These are phyloP conservation scores for Xenopus laevis DNA, from an alignment of 2,113 vertebrate species.

Conservation along the genomic window DNA sequence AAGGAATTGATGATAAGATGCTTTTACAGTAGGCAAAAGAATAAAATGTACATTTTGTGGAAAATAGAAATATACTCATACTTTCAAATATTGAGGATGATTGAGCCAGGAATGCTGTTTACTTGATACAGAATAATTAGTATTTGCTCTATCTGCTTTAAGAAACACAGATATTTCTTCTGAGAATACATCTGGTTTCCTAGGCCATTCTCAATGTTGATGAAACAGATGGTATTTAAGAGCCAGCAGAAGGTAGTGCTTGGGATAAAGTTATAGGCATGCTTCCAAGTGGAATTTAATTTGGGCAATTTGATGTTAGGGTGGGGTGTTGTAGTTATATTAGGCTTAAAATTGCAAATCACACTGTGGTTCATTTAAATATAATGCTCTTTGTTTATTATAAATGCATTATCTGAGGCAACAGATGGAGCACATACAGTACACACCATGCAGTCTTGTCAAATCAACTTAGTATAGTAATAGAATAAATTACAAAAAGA, in stretches of 20 bases:
- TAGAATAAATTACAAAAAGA: constrained; percentile 7
- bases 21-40: too few relatives aligned
- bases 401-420: constrained; percentile 25
- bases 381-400: constrained; percentile 47
- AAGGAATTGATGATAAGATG: too few relatives aligned
- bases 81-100: too few relatives aligned
- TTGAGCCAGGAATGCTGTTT: too few relatives aligned
- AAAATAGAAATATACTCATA: too few relatives aligned
- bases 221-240: constrained; percentile 58
- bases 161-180: constrained; percentile 53
- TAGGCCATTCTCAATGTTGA: constrained; percentile 52
- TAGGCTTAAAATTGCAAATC: constrained; percentile 49
- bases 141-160: constrained; percentile 39
- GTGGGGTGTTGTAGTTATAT: constrained; percentile 49
- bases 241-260: constrained; percentile 50
- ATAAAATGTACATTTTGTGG: too few relatives aligned
- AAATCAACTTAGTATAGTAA: constrained; percentile 13
- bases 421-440: constrained; percentile 31
- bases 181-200: constrained; percentile 57
- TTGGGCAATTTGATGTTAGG: constrained; percentile 48
- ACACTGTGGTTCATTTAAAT: constrained; percentile 52
- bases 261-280: constrained; percentile 54
- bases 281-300: constrained; percentile 62
- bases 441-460: constrained; percentile 11
- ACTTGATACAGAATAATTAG: constrained; percentile 24